Percentiles rank a stretch among this genome's conserved stretches.
Evolutionary conservation across 2,888 invertebrate species (phyloP).

Genomic region (Rhagium mordax): DNA sequence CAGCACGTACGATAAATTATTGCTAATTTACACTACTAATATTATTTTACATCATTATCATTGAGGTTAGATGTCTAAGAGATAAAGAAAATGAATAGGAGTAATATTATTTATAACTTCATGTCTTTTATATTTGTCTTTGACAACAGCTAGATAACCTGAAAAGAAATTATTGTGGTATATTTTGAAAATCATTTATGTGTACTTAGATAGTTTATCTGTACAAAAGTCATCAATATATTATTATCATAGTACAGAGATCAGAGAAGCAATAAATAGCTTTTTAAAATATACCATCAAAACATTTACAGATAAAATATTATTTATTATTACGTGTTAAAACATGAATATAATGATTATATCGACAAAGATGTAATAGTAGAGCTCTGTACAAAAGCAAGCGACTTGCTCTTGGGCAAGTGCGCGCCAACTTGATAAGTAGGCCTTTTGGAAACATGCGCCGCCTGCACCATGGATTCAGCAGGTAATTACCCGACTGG

Average conservation of each 20-base stretch:
- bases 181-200: slow-evolving; percentile 7
- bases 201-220: not conserved
- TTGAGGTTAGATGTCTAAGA: slow-evolving; percentile 10
- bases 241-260: too few species aligned
- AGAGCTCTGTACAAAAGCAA: slow-evolving; percentile 62
- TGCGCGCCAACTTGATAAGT: slow-evolving; percentile 59
- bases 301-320: slow-evolving; percentile 10
- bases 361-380: slow-evolving; percentile 39
- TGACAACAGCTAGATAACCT: slow-evolving; percentile 5
- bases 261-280: not conserved
- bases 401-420: slow-evolving; percentile 57
- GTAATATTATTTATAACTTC: too few species aligned
- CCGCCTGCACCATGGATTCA: slow-evolving; percentile 69
- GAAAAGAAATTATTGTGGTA: not conserved
- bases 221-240: too few species aligned
- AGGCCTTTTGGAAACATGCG: slow-evolving; percentile 70
- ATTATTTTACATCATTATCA: not conserved
- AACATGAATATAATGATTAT: slow-evolving; percentile 33
- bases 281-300: slow-evolving; percentile 14
- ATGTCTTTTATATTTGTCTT: slow-evolving; percentile 22
- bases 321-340: slow-evolving; percentile 19
- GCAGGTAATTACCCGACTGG: slow-evolving; percentile 65
- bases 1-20: slow-evolving; percentile 17
- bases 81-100: not conserved
- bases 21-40: slow-evolving; percentile 23